A percentile compares a stretch with the other conserved stretches of the same genome.
Conservation (phyloP, 2,113 vertebrate genomes). For the Erinaceus europaeus region DNA sequence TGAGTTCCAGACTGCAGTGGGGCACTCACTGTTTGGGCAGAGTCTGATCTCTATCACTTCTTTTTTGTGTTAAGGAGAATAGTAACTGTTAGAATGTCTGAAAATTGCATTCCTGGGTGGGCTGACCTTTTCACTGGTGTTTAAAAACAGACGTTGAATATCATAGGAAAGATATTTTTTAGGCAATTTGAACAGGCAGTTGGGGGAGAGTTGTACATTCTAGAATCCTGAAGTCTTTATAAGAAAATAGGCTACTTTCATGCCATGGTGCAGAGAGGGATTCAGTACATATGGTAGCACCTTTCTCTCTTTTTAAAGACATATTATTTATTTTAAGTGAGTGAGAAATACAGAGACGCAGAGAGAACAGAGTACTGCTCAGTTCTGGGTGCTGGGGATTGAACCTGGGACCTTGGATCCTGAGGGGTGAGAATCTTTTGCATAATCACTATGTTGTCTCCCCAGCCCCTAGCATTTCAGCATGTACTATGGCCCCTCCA, state of each 20-base stretch:
- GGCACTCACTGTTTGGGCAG: not conserved
- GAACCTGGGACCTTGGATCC: no score
- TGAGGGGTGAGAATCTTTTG: no score
- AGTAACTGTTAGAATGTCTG: not conserved
- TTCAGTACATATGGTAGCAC: no score
- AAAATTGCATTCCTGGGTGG: not conserved
- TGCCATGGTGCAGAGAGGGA: not conserved
- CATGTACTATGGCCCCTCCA: no score
- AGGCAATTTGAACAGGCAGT: not conserved
- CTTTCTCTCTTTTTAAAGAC: no score
- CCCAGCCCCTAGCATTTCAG: not conserved
- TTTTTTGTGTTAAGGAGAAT: not conserved
- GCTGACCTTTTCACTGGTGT: slow-evolving; percentile 27
- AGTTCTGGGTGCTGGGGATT: no score
- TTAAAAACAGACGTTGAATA: slow-evolving; percentile 31
- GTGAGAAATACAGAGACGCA: no score
- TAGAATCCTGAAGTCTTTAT: not conserved
- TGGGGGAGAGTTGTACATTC: not conserved
- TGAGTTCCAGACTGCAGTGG: accelerated
- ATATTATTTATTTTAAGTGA: no score
- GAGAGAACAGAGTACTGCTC: no score
- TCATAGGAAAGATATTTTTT: not conserved
- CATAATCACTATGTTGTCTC: no score
- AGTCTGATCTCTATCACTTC: not conserved
- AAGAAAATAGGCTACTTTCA: not conserved